A percentile compares a stretch with the other conserved stretches of the same genome.
phyloP scores from a whole-genome alignment of 2,797 vertebrate genomes.

The Chaenodraco wilsoni region DNA sequence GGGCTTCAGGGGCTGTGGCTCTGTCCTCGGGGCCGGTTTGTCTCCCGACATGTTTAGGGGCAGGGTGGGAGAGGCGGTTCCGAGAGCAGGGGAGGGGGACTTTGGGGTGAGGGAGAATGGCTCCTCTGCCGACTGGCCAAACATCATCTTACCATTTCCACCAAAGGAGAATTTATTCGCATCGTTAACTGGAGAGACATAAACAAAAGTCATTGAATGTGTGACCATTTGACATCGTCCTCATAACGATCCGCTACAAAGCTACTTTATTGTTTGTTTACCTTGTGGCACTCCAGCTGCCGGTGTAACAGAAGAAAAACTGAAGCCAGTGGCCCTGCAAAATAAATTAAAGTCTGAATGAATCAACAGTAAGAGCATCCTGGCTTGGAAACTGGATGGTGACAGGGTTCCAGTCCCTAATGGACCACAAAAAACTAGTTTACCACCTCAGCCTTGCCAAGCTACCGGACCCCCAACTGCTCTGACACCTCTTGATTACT shows the following conservation, averaged over 20 bases:
- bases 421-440: too few species aligned
- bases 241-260: background rate
- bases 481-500: too few species aligned
- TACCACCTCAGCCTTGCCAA: too few species aligned
- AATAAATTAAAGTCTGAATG: slow-evolving; percentile 18
- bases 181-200: slow-evolving; percentile 78
- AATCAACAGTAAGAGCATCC: slow-evolving; percentile 1
- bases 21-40: slow-evolving; percentile 72
- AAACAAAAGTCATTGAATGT: background rate
- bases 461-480: too few species aligned
- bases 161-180: slow-evolving; percentile 77
- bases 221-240: background rate
- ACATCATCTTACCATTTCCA: slow-evolving; percentile 76
- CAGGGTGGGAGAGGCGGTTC: slow-evolving; percentile 47
- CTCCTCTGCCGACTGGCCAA: slow-evolving; percentile 77
- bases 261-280: slow-evolving; percentile 40
- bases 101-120: slow-evolving; percentile 79
- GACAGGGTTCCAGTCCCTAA: too few species aligned
- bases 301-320: slow-evolving; percentile 68
- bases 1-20: slow-evolving; percentile 76
- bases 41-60: slow-evolving; percentile 70
- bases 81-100: slow-evolving; percentile 59
- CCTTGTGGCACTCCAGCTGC: slow-evolving; percentile 72
- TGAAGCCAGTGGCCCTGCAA: slow-evolving; percentile 66
- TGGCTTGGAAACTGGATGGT: too few species aligned